Conservation (phyloP, 2,888 invertebrate genomes). For the Erebia palarica region DNA sequence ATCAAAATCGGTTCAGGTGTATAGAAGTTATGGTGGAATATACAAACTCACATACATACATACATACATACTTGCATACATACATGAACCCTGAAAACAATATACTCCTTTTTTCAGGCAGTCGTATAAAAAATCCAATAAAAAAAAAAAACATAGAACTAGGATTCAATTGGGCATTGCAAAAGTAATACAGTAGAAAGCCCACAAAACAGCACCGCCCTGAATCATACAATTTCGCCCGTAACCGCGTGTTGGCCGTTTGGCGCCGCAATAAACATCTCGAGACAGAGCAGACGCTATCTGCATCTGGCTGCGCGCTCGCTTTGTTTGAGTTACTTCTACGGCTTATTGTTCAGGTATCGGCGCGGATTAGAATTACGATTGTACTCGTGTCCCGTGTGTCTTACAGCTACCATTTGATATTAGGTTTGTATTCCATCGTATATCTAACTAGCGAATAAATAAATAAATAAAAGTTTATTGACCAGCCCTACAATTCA, state of each 20-base stretch:
- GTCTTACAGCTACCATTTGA: slow-evolving; percentile 28
- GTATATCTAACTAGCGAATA: too few relatives aligned
- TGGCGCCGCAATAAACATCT: slow-evolving; percentile 58
- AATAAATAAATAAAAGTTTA: too few relatives aligned
- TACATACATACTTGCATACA: too few relatives aligned
- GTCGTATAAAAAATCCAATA: too few relatives aligned
- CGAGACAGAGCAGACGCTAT: slow-evolving; percentile 50
- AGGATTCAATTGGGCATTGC: slow-evolving; percentile 13
- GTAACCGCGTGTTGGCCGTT: slow-evolving; percentile 28
- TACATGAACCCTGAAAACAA: too few relatives aligned
- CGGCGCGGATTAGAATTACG: slow-evolving; percentile 39
- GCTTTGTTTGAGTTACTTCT: slow-evolving; percentile 40
- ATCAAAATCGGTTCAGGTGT: too few relatives aligned
- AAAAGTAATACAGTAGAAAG: slow-evolving; percentile 34
- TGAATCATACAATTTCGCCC: slow-evolving; percentile 36
- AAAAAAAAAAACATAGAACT: too few relatives aligned
- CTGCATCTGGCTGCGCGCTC: slow-evolving; percentile 38
- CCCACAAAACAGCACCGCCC: slow-evolving; percentile 26
- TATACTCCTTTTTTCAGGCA: too few relatives aligned
- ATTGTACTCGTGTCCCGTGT: slow-evolving; percentile 31
- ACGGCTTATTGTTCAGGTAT: slow-evolving; percentile 41
- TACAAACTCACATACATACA: too few relatives aligned
- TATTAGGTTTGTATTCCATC: slow-evolving; percentile 19
- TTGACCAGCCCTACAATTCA: too few relatives aligned
- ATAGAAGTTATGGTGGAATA: too few relatives aligned